phyloP scores from a whole-genome alignment of 2,113 vertebrate species.

The Lutjanus erythropterus region DNA sequence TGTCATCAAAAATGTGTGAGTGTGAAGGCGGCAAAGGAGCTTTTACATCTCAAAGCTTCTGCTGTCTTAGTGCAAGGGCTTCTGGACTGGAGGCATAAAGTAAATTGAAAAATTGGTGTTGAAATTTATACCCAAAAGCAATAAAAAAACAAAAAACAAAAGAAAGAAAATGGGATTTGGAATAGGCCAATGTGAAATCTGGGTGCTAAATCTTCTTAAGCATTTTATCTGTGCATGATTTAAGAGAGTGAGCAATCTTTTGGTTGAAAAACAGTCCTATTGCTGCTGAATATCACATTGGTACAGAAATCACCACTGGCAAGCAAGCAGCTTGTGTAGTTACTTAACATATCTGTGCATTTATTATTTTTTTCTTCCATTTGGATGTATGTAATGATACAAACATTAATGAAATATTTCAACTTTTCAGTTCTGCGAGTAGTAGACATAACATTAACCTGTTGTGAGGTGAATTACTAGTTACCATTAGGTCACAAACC shows the following conservation, averaged over 20 bases:
- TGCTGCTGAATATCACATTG: constrained; percentile 55
- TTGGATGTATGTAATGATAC: constrained; percentile 75
- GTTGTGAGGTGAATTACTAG: constrained; percentile 75
- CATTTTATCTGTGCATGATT: constrained; percentile 24
- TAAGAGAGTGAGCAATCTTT: constrained; percentile 22
- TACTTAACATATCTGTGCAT: constrained; percentile 64
- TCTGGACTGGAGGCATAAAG: constrained; percentile 6
- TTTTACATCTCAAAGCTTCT: constrained; percentile 41
- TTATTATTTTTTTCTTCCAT: constrained; percentile 37
- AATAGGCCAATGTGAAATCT: constrained; percentile 48
- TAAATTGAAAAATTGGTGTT: not conserved
- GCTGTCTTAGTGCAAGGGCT: constrained; percentile 34
- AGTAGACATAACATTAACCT: constrained; percentile 74
- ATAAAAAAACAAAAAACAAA: constrained; percentile 22
- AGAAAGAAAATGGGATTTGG: not conserved
- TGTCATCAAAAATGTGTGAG: constrained; percentile 19
- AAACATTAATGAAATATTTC: constrained; percentile 66
- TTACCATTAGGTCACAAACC: constrained; percentile 81
- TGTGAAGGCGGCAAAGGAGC: constrained; percentile 33
- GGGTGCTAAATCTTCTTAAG: constrained; percentile 36
- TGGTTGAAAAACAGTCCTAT: constrained; percentile 29
- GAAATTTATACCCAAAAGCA: constrained; percentile 41
- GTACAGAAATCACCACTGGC: constrained; percentile 56
- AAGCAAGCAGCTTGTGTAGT: constrained; percentile 54
- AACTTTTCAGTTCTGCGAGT: constrained; percentile 61